Evolutionary conservation across 2,797 vertebrate genomes (phyloP).

Genomic region (Cirrhinus mrigala): DNA sequence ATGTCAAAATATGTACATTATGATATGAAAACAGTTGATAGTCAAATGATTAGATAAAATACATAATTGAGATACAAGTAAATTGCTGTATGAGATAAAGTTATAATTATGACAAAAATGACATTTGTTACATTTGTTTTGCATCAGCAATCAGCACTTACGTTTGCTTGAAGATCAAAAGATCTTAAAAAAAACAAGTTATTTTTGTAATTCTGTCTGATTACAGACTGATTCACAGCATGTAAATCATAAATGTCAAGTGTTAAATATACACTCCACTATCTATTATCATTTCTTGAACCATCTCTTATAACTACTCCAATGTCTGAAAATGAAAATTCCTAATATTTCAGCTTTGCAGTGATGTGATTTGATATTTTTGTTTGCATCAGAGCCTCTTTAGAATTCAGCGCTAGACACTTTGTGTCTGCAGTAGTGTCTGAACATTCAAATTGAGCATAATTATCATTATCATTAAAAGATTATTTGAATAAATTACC

Average conservation of each 20-base stretch:
- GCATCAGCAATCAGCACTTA: background rate
- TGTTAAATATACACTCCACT: background rate
- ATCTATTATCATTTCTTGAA: background rate
- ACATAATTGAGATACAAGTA: background rate
- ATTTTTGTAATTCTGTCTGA: background rate
- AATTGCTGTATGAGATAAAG: background rate
- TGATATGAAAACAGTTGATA: background rate
- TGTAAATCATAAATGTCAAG: conserved; percentile 1
- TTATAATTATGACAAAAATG: background rate
- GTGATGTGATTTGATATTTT: background rate
- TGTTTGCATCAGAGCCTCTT: conserved; percentile 29
- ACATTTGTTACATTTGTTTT: background rate
- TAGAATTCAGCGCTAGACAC: conserved; percentile 8
- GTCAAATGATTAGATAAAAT: background rate
- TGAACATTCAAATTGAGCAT: conserved; percentile 48
- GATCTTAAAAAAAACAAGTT: background rate
- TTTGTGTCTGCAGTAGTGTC: conserved; percentile 40
- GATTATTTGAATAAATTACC: conserved; percentile 63
- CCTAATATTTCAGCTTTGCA: background rate
- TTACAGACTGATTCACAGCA: background rate
- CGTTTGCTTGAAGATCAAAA: background rate
- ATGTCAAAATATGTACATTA: background rate
- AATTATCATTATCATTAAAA: conserved; percentile 61
- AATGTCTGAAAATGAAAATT: background rate
- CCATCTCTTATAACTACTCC: background rate